Percentiles rank a stretch among this genome's conserved stretches.
These are phyloP conservation scores for Holacanthella duospinosa DNA, from an alignment of 2,888 invertebrate genomes.

Conservation along the genomic window DNA sequence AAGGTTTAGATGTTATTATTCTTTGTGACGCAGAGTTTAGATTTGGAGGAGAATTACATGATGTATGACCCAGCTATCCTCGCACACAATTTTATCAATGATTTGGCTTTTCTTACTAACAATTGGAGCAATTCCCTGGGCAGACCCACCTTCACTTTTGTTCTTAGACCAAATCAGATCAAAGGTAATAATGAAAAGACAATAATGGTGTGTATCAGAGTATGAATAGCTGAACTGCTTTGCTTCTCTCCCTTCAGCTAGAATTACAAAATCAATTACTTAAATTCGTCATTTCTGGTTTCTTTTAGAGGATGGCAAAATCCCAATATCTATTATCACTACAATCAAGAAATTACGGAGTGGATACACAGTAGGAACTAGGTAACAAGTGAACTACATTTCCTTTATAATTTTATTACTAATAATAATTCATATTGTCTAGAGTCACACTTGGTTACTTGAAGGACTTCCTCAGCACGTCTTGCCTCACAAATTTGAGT, in stretches of 20 bases:
- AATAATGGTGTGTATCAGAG: neutral
- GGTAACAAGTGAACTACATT: slow-evolving; percentile 40
- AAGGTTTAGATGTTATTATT: no score
- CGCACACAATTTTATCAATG: slow-evolving; percentile 41
- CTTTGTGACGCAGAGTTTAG: slow-evolving; percentile 40
- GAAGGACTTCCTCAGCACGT: slow-evolving; percentile 90
- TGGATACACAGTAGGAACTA: slow-evolving; percentile 96
- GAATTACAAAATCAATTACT: no score
- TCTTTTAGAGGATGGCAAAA: slow-evolving; percentile 71
- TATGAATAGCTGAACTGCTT: no score
- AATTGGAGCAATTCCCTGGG: slow-evolving; percentile 43
- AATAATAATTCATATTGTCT: slow-evolving; percentile 16
- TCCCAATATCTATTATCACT: slow-evolving; percentile 87
- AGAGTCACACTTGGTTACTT: slow-evolving; percentile 89
- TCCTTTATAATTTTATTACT: neutral
- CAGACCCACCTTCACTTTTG: slow-evolving; percentile 40
- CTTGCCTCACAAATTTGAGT: slow-evolving; percentile 92
- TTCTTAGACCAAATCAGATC: slow-evolving; percentile 28
- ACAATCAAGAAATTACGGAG: slow-evolving; percentile 97
- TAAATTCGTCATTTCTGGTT: slow-evolving; percentile 13
- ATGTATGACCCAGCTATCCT: slow-evolving; percentile 42
- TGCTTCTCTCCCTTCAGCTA: neutral
- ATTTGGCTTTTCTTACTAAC: slow-evolving; percentile 42
- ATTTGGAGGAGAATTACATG: slow-evolving; percentile 42
- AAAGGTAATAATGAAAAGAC: slow-evolving; percentile 32